Conservation (phyloP, 2,888 invertebrate genomes). For the Seira ritae region DNA sequence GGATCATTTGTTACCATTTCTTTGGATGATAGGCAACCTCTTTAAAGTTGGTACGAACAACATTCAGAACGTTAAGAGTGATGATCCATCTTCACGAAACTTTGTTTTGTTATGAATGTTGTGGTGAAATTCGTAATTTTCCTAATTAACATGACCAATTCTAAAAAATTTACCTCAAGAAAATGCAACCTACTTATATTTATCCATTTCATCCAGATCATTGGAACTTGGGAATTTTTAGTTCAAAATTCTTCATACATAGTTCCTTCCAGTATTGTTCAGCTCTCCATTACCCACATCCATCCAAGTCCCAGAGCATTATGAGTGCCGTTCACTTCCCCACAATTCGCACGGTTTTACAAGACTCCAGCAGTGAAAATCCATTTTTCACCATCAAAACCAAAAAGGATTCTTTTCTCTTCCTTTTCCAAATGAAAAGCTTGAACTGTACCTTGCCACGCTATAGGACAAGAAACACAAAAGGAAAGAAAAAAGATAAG, state of each 20-base stretch:
- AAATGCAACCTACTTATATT: no score
- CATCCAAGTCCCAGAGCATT: no score
- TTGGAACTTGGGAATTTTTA: not conserved
- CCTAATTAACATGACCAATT: not conserved
- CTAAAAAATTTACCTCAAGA: not conserved
- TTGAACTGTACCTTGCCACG: no score
- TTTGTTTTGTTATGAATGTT: not conserved
- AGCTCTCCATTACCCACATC: no score
- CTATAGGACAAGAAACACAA: no score
- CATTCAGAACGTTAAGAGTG: no score
- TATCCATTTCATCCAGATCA: no score
- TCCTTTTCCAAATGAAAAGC: not conserved
- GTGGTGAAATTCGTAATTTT: not conserved
- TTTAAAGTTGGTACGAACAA: no score
- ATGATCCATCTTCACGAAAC: no score
- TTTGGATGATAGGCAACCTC: no score
- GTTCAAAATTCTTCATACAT: no score
- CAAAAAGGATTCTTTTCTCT: constrained; percentile 6
- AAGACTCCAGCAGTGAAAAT: constrained; percentile 60
- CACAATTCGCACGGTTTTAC: constrained; percentile 55
- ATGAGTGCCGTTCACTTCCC: constrained; percentile 21
- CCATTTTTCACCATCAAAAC: constrained; percentile 63
- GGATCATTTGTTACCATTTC: constrained; percentile 58
- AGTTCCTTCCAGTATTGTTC: not conserved
- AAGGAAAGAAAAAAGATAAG: constrained; percentile 4